Evolutionary conservation across 2,888 invertebrate species (phyloP).

Genomic region (Anodontia alba): DNA sequence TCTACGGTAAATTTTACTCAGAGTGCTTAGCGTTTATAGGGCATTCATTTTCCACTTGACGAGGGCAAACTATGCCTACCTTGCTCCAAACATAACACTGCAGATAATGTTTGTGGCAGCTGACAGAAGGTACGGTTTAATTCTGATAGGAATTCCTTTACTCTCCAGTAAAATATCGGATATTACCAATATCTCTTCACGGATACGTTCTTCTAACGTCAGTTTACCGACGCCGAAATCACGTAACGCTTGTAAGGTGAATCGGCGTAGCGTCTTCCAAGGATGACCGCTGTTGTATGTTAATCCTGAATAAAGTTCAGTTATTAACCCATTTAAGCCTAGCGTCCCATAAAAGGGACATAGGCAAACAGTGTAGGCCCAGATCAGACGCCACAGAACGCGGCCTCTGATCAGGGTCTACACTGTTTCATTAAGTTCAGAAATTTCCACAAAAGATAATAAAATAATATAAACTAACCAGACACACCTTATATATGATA

Average conservation of each 20-base stretch:
- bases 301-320: conserved; percentile 62
- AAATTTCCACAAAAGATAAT: no score
- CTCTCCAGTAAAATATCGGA: conserved; percentile 50
- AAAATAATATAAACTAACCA: no score
- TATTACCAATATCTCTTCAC: conserved; percentile 66
- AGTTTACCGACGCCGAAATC: conserved; percentile 76
- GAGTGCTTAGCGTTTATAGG: no score
- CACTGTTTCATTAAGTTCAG: no score
- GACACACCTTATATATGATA: no score
- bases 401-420: no score
- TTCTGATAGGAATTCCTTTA: conserved; percentile 49
- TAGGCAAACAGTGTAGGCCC: no score
- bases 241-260: conserved; percentile 68
- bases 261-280: conserved; percentile 70
- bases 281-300: conserved; percentile 69
- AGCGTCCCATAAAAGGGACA: no score
- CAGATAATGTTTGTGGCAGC: conserved; percentile 76
- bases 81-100: conserved; percentile 73
- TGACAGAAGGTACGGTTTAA: conserved; percentile 64
- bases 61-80: no score
- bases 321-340: neutral
- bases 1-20: no score
- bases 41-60: no score
- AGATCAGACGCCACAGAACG: no score
- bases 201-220: conserved; percentile 69